These are phyloP conservation scores for Anastrepha obliqua DNA, from an alignment of 1,140 invertebrate genomes.

Conservation along the genomic window DNA sequence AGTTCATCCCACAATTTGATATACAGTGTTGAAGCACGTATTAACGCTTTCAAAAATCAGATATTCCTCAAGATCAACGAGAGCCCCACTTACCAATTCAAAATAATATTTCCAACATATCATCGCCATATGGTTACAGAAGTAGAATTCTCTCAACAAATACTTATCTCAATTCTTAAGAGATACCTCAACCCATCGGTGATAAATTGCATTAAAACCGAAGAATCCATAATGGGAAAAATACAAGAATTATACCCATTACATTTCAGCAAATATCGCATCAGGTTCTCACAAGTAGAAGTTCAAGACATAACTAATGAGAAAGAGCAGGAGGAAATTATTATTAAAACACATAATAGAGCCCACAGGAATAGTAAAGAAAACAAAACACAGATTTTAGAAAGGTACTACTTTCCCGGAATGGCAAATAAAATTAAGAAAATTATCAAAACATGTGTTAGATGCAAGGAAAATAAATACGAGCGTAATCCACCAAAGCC, in stretches of 20 bases:
- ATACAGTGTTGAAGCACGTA: slow-evolving; percentile 46
- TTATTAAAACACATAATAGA: slow-evolving; percentile 1
- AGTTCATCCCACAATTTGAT: slow-evolving; percentile 53
- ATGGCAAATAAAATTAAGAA: slow-evolving; percentile 15
- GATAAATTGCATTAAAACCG: slow-evolving; percentile 42
- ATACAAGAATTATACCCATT: slow-evolving; percentile 46
- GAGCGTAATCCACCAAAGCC: slow-evolving; percentile 36
- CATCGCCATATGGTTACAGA: too few species aligned
- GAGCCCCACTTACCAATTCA: too few species aligned
- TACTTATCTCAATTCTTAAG: not conserved
- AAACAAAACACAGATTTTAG: slow-evolving; percentile 15
- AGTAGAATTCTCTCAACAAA: too few species aligned
- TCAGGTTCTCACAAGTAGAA: slow-evolving; percentile 49
- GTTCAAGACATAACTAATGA: slow-evolving; percentile 58
- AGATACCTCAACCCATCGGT: slow-evolving; percentile 53
- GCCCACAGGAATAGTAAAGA: slow-evolving; percentile 8
- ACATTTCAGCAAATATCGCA: slow-evolving; percentile 58
- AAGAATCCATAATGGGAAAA: slow-evolving; percentile 32
- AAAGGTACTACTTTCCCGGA: slow-evolving; percentile 4
- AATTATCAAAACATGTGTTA: slow-evolving; percentile 58
- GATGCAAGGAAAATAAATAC: slow-evolving; percentile 53
- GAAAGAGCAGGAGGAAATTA: not conserved
- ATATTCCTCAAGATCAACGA: slow-evolving; percentile 44
- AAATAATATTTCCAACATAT: too few species aligned
- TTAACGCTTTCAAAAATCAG: slow-evolving; percentile 60